Percentiles rank a stretch among this genome's conserved stretches.
phyloP scores from a whole-genome alignment of 2,797 vertebrate genomes.

The Esox masquinongy region DNA sequence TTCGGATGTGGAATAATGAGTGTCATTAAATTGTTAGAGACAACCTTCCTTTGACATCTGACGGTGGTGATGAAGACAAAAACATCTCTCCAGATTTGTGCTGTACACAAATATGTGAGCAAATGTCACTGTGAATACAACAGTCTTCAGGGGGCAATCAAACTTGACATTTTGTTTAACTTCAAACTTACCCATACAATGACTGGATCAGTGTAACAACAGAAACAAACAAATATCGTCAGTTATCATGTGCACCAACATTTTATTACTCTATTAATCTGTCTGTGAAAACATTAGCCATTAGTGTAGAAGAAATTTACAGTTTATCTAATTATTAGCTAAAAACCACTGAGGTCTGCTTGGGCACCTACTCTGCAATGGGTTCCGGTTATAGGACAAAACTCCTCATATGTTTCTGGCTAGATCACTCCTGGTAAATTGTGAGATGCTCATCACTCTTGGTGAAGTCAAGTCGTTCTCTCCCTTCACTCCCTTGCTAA shows the following conservation, averaged over 20 bases:
- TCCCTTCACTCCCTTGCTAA: neutral
- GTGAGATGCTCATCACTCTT: too few relatives aligned
- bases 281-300: too few relatives aligned
- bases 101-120: neutral
- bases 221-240: neutral
- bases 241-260: too few relatives aligned
- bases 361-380: too few relatives aligned
- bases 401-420: neutral
- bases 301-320: too few relatives aligned
- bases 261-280: too few relatives aligned
- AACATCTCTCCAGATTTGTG: neutral
- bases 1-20: conserved; percentile 47
- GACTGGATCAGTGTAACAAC: neutral
- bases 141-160: neutral
- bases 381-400: neutral
- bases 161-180: too few relatives aligned
- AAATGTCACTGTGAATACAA: neutral
- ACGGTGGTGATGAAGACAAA: neutral
- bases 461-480: neutral
- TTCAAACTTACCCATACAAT: neutral
- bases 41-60: conserved; percentile 59
- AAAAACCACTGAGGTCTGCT: too few relatives aligned
- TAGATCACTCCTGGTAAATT: neutral
- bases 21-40: conserved; percentile 62
- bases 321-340: too few relatives aligned